Conservation (phyloP, 2,113 vertebrate genomes). For the Artemisiospiza belli region DNA sequence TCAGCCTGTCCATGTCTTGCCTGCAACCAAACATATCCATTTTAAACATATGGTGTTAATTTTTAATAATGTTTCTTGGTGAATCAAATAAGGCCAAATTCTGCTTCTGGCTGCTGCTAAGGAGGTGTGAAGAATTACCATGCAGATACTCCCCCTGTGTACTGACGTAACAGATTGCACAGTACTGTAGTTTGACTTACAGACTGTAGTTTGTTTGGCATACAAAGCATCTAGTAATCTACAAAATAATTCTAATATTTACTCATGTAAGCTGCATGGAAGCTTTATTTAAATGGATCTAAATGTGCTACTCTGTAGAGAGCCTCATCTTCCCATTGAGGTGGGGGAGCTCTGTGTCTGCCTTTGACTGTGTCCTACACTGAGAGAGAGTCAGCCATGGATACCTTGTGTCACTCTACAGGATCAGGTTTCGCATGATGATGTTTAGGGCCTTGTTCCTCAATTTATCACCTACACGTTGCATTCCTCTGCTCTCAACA, state of each 20-base stretch:
- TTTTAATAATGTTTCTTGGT: background rate
- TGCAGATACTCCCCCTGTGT: background rate
- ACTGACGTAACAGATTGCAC: background rate
- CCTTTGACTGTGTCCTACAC: background rate
- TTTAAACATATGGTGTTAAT: background rate
- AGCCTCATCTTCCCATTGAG: background rate
- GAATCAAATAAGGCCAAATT: background rate
- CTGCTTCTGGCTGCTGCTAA: background rate
- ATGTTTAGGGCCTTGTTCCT: background rate
- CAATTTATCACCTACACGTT: background rate
- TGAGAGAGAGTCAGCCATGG: background rate
- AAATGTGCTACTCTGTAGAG: background rate
- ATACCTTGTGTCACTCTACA: background rate
- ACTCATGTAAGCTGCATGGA: background rate
- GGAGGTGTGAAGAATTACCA: background rate
- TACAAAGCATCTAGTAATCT: background rate
- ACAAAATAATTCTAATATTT: background rate
- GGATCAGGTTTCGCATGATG: background rate
- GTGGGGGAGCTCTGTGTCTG: background rate
- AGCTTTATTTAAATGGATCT: background rate
- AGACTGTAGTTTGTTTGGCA: background rate
- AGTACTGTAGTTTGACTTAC: background rate
- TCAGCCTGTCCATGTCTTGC: background rate
- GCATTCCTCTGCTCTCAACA: background rate
- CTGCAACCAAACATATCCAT: background rate